phyloP scores from a whole-genome alignment of 1,140 invertebrate genomes.

The Pogonognathellus flavescens region DNA sequence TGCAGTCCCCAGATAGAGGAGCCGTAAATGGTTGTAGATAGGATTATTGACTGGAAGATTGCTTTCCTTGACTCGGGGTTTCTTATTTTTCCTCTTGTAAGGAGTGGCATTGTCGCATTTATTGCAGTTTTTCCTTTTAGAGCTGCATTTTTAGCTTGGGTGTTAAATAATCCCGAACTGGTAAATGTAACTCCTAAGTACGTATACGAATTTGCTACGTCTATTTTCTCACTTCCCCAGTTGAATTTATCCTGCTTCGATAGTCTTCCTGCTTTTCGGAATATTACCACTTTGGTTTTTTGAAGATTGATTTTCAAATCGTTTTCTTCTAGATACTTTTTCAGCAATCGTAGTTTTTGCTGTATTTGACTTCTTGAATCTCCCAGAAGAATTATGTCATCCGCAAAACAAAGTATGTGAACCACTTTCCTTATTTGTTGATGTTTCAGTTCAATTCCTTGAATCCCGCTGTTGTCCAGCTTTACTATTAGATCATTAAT shows the following conservation, averaged over 20 bases:
- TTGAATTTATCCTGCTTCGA: not conserved
- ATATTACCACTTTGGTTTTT: slow-evolving; percentile 56
- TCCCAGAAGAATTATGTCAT: slow-evolving; percentile 39
- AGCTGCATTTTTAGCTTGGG: not conserved
- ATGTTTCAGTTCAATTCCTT: not conserved
- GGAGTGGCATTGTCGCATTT: not conserved
- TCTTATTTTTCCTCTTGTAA: not conserved
- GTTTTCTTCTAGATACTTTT: slow-evolving; percentile 9
- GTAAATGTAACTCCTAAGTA: slow-evolving; percentile 38
- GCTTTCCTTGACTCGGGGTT: not conserved
- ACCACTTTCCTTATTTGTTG: not conserved
- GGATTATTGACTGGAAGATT: not conserved
- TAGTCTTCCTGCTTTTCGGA: not conserved
- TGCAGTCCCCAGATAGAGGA: not conserved
- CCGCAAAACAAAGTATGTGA: slow-evolving; percentile 52
- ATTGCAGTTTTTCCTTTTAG: not conserved
- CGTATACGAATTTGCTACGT: slow-evolving; percentile 26
- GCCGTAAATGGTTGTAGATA: not conserved
- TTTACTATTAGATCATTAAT: slow-evolving; percentile 57
- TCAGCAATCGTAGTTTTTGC: not conserved
- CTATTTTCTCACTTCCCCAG: slow-evolving; percentile 39
- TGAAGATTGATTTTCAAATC: not conserved
- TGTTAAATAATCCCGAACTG: not conserved
- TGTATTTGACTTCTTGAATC: not conserved
- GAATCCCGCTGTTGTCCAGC: not conserved